Evolutionary conservation across 2,888 invertebrate genomes (phyloP).

Genomic region (Stenichneumon culpator): DNA sequence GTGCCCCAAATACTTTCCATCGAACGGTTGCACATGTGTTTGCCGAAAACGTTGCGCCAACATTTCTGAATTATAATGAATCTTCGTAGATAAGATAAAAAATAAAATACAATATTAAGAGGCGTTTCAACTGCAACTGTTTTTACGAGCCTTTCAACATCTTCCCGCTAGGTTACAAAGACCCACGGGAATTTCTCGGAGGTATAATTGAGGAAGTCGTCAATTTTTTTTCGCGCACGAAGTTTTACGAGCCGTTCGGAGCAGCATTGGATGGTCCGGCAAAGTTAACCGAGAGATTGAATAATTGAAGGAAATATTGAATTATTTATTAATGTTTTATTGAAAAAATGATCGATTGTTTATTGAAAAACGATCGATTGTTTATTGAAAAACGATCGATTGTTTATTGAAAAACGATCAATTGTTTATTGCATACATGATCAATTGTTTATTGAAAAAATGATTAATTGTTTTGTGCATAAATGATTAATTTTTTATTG

Average conservation of each 20-base stretch:
- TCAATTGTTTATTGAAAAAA: too few relatives aligned
- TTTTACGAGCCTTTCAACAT: constrained; percentile 15
- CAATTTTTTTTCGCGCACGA: not conserved
- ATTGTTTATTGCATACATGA: too few relatives aligned
- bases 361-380: too few relatives aligned
- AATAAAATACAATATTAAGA: not conserved
- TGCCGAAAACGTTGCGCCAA: constrained; percentile 1
- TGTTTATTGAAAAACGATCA: too few relatives aligned
- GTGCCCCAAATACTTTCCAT: constrained; percentile 10
- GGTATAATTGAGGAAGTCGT: constrained; percentile 18
- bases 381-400: too few relatives aligned
- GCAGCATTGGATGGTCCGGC: not conserved
- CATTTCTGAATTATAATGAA: not conserved
- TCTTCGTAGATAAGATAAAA: constrained; percentile 30
- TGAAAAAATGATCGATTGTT: too few relatives aligned
- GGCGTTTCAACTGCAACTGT: not conserved
- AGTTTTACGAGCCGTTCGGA: constrained; percentile 6
- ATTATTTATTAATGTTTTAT: too few relatives aligned
- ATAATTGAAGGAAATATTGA: not conserved
- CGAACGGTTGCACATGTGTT: constrained; percentile 9
- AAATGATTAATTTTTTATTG: too few relatives aligned
- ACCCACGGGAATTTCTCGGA: not conserved
- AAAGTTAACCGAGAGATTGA: not conserved
- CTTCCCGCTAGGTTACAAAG: not conserved
- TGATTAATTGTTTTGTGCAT: too few relatives aligned